Evolutionary conservation across 2,113 vertebrate species (phyloP).

Genomic region (Neogobius melanostomus): DNA sequence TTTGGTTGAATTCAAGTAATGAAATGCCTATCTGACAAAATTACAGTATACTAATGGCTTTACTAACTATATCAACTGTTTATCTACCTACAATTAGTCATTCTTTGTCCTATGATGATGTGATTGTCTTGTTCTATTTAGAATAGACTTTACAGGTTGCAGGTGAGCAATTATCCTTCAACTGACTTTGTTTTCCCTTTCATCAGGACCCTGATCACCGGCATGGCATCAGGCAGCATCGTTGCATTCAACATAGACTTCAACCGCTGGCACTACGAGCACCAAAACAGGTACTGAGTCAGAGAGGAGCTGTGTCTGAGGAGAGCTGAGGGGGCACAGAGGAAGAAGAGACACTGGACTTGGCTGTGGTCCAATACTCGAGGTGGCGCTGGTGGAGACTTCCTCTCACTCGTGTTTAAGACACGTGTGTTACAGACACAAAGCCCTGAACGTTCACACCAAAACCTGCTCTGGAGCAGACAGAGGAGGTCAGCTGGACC

Average conservation of each 20-base stretch:
- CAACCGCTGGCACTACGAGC: conserved; percentile 99
- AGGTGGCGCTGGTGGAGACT: conserved; percentile 44
- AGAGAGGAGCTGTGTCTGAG: conserved; percentile 52
- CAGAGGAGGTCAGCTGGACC: conserved; percentile 43
- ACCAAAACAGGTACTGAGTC: conserved; percentile 98
- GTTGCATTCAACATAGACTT: conserved; percentile 99
- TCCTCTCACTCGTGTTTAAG: conserved; percentile 48
- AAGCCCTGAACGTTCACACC: conserved; percentile 61
- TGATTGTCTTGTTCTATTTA: background rate
- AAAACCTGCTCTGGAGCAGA: conserved; percentile 63
- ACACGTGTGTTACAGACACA: conserved; percentile 49
- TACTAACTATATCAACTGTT: too few relatives aligned
- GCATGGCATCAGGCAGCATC: conserved; percentile 99
- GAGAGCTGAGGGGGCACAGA: conserved; percentile 45
- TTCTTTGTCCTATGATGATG: background rate
- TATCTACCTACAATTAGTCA: background rate
- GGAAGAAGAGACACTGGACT: conserved; percentile 44
- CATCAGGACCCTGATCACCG: conserved; percentile 96
- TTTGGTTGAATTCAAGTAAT: too few relatives aligned
- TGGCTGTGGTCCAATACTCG: conserved; percentile 46
- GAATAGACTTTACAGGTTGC: background rate
- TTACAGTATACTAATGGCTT: too few relatives aligned
- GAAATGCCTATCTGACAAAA: too few relatives aligned
- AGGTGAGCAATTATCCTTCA: background rate
- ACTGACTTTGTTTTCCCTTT: conserved; percentile 2